Percentiles rank a stretch among this genome's conserved stretches.
phyloP scores from a whole-genome alignment of 2,797 vertebrate species.

The Picus viridis region DNA sequence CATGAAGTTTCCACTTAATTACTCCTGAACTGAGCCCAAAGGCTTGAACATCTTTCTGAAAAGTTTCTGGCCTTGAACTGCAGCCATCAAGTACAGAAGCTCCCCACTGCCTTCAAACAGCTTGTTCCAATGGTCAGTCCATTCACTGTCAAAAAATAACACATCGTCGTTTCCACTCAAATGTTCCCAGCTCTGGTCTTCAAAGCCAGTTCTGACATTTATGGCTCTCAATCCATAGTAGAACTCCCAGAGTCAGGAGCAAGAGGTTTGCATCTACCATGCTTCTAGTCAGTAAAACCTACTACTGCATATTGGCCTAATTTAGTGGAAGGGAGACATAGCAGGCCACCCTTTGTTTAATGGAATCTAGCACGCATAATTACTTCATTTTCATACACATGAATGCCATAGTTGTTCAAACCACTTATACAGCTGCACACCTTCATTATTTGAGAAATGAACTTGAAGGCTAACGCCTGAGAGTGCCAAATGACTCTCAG shows the following conservation, averaged over 20 bases:
- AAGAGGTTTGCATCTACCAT: background rate
- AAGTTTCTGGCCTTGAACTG: conserved; percentile 8
- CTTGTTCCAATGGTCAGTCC: background rate
- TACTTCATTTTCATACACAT: conserved; percentile 21
- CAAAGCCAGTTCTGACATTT: background rate
- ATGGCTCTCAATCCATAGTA: background rate
- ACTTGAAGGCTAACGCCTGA: background rate
- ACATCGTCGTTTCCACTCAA: background rate
- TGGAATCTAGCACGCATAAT: background rate
- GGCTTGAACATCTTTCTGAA: background rate
- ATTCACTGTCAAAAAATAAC: background rate
- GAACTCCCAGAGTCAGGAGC: background rate
- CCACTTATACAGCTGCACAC: background rate
- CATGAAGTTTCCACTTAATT: background rate
- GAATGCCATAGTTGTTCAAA: background rate
- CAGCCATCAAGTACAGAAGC: background rate
- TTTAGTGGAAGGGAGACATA: conserved; percentile 21
- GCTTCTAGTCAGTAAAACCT: background rate
- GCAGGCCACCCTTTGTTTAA: conserved; percentile 31
- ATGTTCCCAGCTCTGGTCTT: background rate
- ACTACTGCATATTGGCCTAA: background rate
- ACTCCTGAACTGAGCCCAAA: background rate
- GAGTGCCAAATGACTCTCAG: background rate
- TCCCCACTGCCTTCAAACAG: background rate
- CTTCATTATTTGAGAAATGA: background rate